These are phyloP conservation scores for Xestia c-nigrum DNA, from an alignment of 2,888 invertebrate genomes.

Conservation along the genomic window DNA sequence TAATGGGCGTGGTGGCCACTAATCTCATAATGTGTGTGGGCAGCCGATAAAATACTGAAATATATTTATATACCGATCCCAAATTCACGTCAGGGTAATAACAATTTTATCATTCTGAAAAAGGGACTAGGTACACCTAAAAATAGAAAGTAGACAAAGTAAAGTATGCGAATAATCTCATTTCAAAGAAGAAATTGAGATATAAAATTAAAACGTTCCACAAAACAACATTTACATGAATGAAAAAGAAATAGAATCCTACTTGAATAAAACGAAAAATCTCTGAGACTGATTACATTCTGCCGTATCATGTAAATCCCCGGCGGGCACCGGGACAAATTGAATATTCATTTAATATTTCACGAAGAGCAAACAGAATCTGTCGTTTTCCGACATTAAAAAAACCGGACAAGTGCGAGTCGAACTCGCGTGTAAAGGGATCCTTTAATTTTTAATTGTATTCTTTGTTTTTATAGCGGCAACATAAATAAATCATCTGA, in stretches of 20 bases:
- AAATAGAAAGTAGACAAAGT: neutral
- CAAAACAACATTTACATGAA: constrained; percentile 21
- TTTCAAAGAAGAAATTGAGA: neutral
- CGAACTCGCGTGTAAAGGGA: too few relatives aligned
- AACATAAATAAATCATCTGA: too few relatives aligned
- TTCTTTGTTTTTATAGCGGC: too few relatives aligned
- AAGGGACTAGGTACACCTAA: neutral
- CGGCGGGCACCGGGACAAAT: constrained; percentile 25
- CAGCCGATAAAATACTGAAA: constrained; percentile 5
- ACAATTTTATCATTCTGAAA: neutral
- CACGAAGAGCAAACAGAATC: constrained; percentile 20
- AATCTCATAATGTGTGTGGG: constrained; percentile 22
- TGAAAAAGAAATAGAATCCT: neutral
- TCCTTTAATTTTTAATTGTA: too few relatives aligned
- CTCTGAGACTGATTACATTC: constrained; percentile 10
- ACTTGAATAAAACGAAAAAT: constrained; percentile 34
- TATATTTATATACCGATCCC: constrained; percentile 10
- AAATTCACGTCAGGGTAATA: neutral
- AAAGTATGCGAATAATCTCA: neutral
- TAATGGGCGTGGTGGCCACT: constrained; percentile 21
- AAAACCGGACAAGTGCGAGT: too few relatives aligned
- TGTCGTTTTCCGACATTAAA: constrained; percentile 14
- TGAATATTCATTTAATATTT: constrained; percentile 59
- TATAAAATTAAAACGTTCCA: neutral
- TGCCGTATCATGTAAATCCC: constrained; percentile 34